These are phyloP conservation scores for Cephus rjabovi DNA, from an alignment of 2,888 invertebrate species.

Conservation along the genomic window DNA sequence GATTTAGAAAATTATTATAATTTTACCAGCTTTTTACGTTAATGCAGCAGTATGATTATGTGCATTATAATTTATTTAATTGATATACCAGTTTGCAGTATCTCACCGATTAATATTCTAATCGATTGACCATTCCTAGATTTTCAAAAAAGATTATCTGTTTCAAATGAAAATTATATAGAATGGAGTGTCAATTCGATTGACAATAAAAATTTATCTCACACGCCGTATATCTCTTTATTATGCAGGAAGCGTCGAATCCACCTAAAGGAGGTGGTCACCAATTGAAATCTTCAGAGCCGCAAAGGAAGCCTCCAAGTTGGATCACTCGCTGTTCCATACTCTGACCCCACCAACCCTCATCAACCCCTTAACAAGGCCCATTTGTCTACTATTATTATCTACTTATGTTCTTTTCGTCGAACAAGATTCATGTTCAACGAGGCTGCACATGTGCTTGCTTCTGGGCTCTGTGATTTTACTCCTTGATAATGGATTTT, in stretches of 20 bases:
- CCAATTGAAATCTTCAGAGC: constrained; percentile 82
- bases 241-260: constrained; percentile 85
- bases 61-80: not conserved
- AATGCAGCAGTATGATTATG: not conserved
- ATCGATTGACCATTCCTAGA: not conserved
- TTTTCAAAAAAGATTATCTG: not conserved
- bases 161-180: not conserved
- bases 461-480: constrained; percentile 45
- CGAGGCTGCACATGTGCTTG: constrained; percentile 35
- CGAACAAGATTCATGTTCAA: constrained; percentile 54
- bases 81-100: not conserved
- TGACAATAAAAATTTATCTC: not conserved
- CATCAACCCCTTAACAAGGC: constrained; percentile 42
- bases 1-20: no score
- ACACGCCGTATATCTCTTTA: not conserved
- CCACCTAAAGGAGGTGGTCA: constrained; percentile 85
- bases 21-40: not conserved
- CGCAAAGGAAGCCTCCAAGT: constrained; percentile 83
- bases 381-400: constrained; percentile 52
- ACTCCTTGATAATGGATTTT: constrained; percentile 51
- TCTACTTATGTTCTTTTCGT: constrained; percentile 55
- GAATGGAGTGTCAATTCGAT: not conserved
- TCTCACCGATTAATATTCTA: not conserved
- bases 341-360: constrained; percentile 78
- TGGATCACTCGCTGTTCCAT: constrained; percentile 89